These are phyloP conservation scores for Pipistrellus pipistrellus DNA, from an alignment of 2,797 vertebrate species.

Conservation along the genomic window DNA sequence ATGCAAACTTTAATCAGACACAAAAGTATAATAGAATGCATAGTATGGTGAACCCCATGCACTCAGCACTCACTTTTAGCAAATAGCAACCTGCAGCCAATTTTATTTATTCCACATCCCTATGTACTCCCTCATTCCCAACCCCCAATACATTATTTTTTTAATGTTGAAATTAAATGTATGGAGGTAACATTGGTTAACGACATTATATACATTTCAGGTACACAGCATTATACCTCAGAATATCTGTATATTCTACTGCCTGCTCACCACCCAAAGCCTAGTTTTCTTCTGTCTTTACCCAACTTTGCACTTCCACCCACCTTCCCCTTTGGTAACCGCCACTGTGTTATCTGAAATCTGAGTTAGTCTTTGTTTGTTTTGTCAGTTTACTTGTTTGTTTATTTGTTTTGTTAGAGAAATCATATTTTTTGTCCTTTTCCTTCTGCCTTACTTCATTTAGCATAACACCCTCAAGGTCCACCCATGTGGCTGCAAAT, in stretches of 20 bases:
- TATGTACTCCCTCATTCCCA: background rate
- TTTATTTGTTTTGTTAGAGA: background rate
- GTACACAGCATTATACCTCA: background rate
- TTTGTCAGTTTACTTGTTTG: background rate
- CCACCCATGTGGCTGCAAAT: background rate
- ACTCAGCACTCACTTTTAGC: background rate
- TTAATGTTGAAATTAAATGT: background rate
- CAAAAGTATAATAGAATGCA: background rate
- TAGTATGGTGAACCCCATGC: fast-evolving
- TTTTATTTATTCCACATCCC: background rate
- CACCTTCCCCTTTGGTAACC: background rate
- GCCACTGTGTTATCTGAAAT: background rate
- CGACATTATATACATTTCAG: background rate
- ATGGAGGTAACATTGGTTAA: background rate
- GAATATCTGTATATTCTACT: background rate
- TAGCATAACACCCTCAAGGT: background rate
- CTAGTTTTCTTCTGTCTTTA: background rate
- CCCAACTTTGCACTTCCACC: background rate
- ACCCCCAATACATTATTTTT: background rate
- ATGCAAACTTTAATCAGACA: background rate
- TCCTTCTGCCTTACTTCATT: background rate
- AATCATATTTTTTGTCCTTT: background rate
- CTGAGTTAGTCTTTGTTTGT: background rate
- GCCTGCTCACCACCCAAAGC: background rate
- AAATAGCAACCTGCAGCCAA: background rate